These are phyloP conservation scores for Pogona vitticeps DNA, from an alignment of 2,113 vertebrate species.

Conservation along the genomic window DNA sequence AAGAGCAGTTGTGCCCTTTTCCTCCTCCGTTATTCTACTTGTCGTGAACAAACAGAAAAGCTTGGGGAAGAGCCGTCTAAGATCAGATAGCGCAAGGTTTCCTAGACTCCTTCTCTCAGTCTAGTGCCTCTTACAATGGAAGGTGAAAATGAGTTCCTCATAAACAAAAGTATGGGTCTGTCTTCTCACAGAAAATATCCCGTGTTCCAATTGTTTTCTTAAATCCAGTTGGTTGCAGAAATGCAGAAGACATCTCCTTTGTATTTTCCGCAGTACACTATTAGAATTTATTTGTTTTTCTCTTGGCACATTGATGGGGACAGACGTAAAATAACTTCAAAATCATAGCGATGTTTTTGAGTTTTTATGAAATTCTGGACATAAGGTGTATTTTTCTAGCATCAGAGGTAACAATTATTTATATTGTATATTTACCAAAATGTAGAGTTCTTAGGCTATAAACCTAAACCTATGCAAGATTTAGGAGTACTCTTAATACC, in stretches of 20 bases:
- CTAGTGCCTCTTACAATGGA: background rate
- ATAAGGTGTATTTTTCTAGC: background rate
- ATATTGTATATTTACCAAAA: background rate
- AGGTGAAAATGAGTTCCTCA: conserved; percentile 8
- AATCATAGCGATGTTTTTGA: background rate
- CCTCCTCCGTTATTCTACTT: conserved; percentile 1
- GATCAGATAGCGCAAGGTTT: background rate
- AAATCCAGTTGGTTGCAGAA: background rate
- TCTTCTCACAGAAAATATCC: background rate
- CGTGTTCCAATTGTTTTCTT: background rate
- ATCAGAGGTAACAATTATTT: background rate
- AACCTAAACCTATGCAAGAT: background rate
- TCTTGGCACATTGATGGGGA: background rate
- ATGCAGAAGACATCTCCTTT: background rate
- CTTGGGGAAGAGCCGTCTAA: background rate
- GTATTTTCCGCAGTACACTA: background rate
- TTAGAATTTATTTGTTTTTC: conserved; percentile 1
- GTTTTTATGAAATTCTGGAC: background rate
- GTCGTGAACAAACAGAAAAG: rapidly evolving
- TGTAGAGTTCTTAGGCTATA: background rate
- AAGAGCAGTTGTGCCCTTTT: background rate
- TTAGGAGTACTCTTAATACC: too few species aligned
- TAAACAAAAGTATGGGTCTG: conserved; percentile 14
- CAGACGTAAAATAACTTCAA: background rate
- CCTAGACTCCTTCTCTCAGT: background rate